Conservation (phyloP, 2,113 vertebrate species). For the Amphiprion percula region DNA sequence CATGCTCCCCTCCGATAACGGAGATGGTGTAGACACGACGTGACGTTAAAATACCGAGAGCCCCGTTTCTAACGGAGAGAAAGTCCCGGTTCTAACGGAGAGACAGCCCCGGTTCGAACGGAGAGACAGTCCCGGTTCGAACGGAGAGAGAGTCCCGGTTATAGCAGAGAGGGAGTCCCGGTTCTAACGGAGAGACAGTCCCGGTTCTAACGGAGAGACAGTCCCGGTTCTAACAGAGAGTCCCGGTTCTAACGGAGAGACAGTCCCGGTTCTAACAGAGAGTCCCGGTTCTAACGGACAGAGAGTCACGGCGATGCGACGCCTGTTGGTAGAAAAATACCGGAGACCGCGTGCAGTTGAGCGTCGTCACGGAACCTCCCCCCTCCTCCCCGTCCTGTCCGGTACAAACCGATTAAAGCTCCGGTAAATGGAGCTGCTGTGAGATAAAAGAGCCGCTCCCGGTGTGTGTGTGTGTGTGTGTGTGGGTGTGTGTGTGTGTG, state of each 20-base stretch:
- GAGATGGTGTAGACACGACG: not conserved
- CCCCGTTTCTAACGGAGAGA: too few species aligned
- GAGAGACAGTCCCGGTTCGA: not conserved
- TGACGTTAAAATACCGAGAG: not conserved
- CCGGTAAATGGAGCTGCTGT: too few species aligned
- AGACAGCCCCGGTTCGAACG: not conserved
- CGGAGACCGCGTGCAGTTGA: constrained; percentile 6
- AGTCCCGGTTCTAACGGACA: not conserved
- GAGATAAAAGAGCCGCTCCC: too few species aligned
- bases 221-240: too few species aligned
- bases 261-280: too few species aligned
- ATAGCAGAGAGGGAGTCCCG: too few species aligned
- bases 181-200: too few species aligned
- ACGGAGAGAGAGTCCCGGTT: too few species aligned
- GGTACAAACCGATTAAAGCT: too few species aligned
- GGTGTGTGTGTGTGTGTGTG: too few species aligned
- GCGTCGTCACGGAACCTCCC: constrained; percentile 17
- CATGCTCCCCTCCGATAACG: constrained; percentile 9
- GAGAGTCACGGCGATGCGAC: constrained; percentile 5
- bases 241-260: not conserved
- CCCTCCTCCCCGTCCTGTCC: too few species aligned
- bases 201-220: not conserved
- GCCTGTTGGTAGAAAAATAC: constrained; percentile 12
- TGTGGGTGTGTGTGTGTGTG: too few species aligned
- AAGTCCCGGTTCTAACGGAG: not conserved